Evolutionary conservation across 2,888 invertebrate genomes (phyloP).

Genomic region (Autographa gamma): DNA sequence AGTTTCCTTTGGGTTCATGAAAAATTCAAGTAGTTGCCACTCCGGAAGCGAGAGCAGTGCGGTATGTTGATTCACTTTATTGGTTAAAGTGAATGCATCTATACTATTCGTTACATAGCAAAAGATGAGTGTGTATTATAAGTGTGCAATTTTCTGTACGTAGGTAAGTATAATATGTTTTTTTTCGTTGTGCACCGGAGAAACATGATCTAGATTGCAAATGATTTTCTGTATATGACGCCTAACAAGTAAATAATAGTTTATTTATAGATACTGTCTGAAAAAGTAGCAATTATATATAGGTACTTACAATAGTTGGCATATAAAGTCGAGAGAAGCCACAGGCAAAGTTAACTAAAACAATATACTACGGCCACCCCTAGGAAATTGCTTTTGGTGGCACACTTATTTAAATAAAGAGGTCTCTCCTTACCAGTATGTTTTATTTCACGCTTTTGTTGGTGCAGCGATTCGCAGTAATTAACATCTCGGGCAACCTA

Average conservation of each 20-base stretch:
- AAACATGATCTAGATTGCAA: too few relatives aligned
- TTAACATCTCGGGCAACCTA: conserved; percentile 2
- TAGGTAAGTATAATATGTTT: too few relatives aligned
- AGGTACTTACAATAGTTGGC: too few relatives aligned
- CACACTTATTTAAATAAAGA: conserved; percentile 6
- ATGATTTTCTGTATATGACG: too few relatives aligned
- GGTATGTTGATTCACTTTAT: conserved; percentile 2
- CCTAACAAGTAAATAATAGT: too few relatives aligned
- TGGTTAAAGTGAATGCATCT: neutral
- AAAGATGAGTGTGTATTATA: too few relatives aligned
- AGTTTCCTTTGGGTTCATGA: conserved; percentile 32
- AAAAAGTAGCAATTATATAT: too few relatives aligned
- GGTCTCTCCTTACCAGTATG: neutral
- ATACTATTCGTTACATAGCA: neutral
- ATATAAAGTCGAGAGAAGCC: neutral
- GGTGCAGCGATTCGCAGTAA: conserved; percentile 3
- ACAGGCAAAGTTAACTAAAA: neutral
- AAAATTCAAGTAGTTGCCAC: conserved; percentile 29
- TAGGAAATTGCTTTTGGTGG: conserved; percentile 1
- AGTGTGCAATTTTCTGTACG: too few relatives aligned
- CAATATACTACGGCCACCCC: neutral
- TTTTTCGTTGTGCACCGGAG: too few relatives aligned
- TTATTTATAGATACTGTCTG: too few relatives aligned
- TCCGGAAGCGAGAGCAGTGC: conserved; percentile 20
- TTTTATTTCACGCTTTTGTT: conserved; percentile 5